Percentiles rank a stretch among this genome's conserved stretches.
phyloP scores from a whole-genome alignment of 2,113 vertebrate genomes.

The Pimephales promelas region DNA sequence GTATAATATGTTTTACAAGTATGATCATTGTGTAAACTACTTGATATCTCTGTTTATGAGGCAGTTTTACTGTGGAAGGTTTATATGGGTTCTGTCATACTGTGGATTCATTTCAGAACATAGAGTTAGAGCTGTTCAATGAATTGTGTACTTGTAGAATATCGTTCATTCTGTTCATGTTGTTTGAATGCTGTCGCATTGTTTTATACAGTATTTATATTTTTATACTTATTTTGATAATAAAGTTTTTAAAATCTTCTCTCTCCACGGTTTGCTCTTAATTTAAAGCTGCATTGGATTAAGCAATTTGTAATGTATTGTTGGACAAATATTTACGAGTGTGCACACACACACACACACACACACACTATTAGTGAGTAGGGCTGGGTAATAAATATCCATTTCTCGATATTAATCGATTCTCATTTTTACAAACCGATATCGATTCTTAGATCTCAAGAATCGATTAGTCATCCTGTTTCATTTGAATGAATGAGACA shows the following conservation, averaged over 20 bases:
- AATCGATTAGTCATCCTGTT: too few species aligned
- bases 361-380: too few species aligned
- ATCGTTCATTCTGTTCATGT: slow-evolving; percentile 76
- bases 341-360: too few species aligned
- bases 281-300: not conserved
- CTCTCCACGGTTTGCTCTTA: not conserved
- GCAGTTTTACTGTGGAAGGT: slow-evolving; percentile 77
- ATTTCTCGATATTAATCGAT: too few species aligned
- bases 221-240: slow-evolving; percentile 99
- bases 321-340: not conserved
- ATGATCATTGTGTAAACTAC: slow-evolving; percentile 75
- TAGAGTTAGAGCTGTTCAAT: slow-evolving; percentile 78
- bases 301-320: not conserved
- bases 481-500: too few species aligned
- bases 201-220: slow-evolving; percentile 99
- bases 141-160: slow-evolving; percentile 77
- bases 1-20: slow-evolving; percentile 77
- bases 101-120: slow-evolving; percentile 78
- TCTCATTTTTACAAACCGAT: too few species aligned
- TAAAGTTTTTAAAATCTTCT: slow-evolving; percentile 73
- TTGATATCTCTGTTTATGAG: slow-evolving; percentile 77
- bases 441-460: too few species aligned
- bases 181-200: slow-evolving; percentile 84
- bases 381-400: too few species aligned
- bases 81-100: slow-evolving; percentile 77